These are phyloP conservation scores for Chironomus tentans DNA, from an alignment of 2,888 invertebrate species.

Conservation along the genomic window DNA sequence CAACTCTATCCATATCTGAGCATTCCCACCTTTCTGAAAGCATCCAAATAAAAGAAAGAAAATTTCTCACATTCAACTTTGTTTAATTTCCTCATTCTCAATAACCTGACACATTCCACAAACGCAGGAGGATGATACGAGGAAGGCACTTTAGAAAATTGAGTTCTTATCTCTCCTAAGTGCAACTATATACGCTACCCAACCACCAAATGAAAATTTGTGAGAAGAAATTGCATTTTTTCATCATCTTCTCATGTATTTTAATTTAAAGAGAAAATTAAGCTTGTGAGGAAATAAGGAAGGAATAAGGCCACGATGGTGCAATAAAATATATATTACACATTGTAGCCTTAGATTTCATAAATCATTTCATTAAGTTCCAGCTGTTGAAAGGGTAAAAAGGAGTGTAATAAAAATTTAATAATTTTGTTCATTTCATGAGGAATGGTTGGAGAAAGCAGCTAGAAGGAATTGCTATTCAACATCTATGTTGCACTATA, in stretches of 20 bases:
- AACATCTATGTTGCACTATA: not conserved
- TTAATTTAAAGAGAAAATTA: not conserved
- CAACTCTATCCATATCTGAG: too few species aligned
- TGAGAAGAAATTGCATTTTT: too few species aligned
- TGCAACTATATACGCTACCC: not conserved
- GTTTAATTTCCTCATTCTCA: not conserved
- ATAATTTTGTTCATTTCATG: not conserved
- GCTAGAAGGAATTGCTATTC: too few species aligned
- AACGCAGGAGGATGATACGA: not conserved
- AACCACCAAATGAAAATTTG: not conserved
- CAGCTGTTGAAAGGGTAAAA: slow-evolving; percentile 8
- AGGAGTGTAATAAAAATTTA: slow-evolving; percentile 9
- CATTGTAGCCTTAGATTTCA: slow-evolving; percentile 8
- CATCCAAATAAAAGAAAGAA: too few species aligned
- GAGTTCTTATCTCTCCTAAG: not conserved
- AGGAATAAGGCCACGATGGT: not conserved
- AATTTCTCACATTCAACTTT: not conserved
- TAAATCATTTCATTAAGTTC: slow-evolving; percentile 25
- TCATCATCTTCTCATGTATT: not conserved
- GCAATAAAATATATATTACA: slow-evolving; percentile 4
- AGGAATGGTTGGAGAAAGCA: too few species aligned
- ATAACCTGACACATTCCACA: not conserved
- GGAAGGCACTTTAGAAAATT: slow-evolving; percentile 2
- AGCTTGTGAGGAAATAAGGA: not conserved
- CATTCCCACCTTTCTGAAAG: too few species aligned